These are phyloP conservation scores for Etheostoma cragini DNA, from an alignment of 2,113 vertebrate genomes.

Conservation along the genomic window DNA sequence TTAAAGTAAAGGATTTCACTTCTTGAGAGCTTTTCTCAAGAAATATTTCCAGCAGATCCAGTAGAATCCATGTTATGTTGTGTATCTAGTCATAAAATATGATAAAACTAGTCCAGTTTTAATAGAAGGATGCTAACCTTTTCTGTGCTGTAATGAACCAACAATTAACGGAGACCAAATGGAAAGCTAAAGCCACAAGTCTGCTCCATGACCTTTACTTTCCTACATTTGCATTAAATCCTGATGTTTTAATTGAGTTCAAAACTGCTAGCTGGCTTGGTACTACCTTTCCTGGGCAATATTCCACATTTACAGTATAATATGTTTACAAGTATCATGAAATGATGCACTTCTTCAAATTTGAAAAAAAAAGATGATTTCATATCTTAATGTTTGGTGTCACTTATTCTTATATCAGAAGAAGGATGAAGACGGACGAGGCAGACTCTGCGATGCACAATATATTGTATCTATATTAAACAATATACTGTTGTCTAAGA, in stretches of 20 bases:
- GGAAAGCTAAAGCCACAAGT: not conserved
- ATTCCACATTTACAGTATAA: too few species aligned
- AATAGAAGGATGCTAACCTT: not conserved
- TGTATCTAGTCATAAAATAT: not conserved
- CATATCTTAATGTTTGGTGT: too few species aligned
- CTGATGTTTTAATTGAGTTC: not conserved
- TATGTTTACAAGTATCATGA: too few species aligned
- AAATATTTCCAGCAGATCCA: not conserved
- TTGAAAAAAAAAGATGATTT: too few species aligned
- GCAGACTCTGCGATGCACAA: not conserved
- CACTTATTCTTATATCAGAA: too few species aligned
- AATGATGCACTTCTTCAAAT: too few species aligned
- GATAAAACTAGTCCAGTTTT: not conserved
- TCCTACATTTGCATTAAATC: not conserved
- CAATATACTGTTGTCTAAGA: not conserved
- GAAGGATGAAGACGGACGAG: not conserved
- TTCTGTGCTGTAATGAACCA: not conserved
- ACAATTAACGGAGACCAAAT: not conserved
- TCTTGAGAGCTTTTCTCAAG: not conserved
- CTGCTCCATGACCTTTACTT: not conserved
- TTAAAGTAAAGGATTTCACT: not conserved
- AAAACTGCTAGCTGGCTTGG: not conserved
- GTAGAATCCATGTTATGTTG: not conserved
- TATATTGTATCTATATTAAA: not conserved
- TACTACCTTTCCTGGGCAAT: too few species aligned